These are phyloP conservation scores for Petromus typicus DNA, from an alignment of 2,113 vertebrate species.

Conservation along the genomic window DNA sequence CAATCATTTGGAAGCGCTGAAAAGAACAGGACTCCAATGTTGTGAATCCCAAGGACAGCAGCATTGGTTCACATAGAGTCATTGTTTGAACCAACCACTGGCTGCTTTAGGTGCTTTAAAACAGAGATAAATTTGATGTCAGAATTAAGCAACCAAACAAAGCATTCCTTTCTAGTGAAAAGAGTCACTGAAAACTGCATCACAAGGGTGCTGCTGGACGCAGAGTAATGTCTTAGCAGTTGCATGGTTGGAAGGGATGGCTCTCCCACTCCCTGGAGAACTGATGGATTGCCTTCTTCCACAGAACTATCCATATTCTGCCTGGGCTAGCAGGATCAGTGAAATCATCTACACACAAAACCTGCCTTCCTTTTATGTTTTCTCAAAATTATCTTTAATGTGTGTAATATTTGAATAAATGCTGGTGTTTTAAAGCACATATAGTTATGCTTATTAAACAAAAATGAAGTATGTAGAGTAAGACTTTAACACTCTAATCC, in stretches of 20 bases:
- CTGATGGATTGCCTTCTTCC: not conserved
- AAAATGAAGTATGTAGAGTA: not conserved
- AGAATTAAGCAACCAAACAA: conserved; percentile 10
- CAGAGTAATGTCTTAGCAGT: not conserved
- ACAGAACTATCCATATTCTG: not conserved
- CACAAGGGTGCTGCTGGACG: not conserved
- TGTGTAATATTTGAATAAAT: not conserved
- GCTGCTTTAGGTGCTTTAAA: not conserved
- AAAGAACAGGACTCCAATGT: not conserved
- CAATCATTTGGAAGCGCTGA: not conserved
- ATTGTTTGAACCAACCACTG: not conserved
- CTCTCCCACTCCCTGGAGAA: not conserved
- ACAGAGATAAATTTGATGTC: not conserved
- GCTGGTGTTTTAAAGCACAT: not conserved
- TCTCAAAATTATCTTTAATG: conserved; percentile 24
- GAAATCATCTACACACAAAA: not conserved
- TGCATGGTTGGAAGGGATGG: not conserved
- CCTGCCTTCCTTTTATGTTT: not conserved
- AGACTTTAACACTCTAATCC: not conserved
- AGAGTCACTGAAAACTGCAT: not conserved
- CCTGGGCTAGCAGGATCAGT: not conserved
- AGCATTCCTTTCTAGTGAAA: not conserved
- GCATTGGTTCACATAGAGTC: not conserved
- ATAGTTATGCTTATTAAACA: not conserved
- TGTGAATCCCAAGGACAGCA: not conserved